Percentiles rank a stretch among this genome's conserved stretches.
phyloP scores from a whole-genome alignment of 1,140 invertebrate species.

The Calephelis nemesis region DNA sequence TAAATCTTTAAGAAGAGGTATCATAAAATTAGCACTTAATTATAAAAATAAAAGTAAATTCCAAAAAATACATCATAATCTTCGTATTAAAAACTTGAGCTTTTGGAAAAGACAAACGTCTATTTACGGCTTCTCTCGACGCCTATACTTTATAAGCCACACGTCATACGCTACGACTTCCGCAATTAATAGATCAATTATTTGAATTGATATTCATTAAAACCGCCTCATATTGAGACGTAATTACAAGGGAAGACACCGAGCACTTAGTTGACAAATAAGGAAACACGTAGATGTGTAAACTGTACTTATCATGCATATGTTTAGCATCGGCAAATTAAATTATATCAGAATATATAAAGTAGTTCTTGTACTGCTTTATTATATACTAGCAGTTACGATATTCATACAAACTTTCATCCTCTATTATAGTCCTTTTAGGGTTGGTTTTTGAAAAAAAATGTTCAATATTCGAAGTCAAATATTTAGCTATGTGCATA shows the following conservation, averaged over 20 bases:
- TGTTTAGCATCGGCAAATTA: not conserved
- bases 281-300: slow-evolving; percentile 35
- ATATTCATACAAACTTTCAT: no score
- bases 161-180: slow-evolving; percentile 35
- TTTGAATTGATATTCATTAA: slow-evolving; percentile 52
- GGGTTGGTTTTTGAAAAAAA: no score
- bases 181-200: slow-evolving; percentile 49
- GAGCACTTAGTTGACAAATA: slow-evolving; percentile 42
- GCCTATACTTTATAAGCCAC: slow-evolving; percentile 17
- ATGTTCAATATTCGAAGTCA: no score
- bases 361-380: no score
- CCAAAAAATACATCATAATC: not conserved
- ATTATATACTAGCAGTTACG: no score
- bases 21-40: no score
- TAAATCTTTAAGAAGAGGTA: no score
- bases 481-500: no score
- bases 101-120: not conserved
- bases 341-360: not conserved
- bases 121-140: not conserved
- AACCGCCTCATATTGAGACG: slow-evolving; percentile 37
- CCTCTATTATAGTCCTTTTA: no score
- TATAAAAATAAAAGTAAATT: no score
- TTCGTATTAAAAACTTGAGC: not conserved
- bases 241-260: slow-evolving; percentile 54
- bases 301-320: slow-evolving; percentile 7